phyloP scores from a whole-genome alignment of 2,888 invertebrate species.

The Lottia gigantea region DNA sequence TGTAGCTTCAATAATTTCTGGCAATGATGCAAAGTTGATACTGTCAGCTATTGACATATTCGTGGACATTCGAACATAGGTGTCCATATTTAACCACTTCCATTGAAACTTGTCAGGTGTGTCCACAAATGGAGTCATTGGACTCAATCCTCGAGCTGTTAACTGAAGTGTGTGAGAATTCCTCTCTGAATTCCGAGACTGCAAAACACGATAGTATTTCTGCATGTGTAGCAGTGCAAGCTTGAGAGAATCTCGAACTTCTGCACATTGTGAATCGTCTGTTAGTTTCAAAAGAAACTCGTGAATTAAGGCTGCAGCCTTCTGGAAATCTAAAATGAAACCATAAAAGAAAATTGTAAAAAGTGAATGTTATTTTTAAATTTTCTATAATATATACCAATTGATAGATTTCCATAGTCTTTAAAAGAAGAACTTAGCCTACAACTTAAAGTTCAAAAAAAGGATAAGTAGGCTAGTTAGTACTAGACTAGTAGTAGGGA shows the following conservation, averaged over 20 bases:
- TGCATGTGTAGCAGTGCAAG: conserved; percentile 66
- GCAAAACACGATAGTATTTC: conserved; percentile 62
- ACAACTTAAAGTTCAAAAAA: too few relatives aligned
- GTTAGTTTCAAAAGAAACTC: conserved; percentile 66
- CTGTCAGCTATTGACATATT: conserved; percentile 48
- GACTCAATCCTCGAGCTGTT: conserved; percentile 64
- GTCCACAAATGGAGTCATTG: conserved; percentile 67
- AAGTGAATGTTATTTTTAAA: neutral
- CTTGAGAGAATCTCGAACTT: conserved; percentile 65
- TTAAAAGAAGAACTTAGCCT: too few relatives aligned
- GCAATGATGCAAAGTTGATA: conserved; percentile 49
- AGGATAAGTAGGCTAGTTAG: too few relatives aligned
- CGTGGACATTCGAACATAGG: conserved; percentile 41
- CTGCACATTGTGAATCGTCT: conserved; percentile 66
- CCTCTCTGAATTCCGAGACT: conserved; percentile 56
- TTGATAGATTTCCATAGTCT: too few relatives aligned
- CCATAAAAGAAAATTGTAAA: neutral
- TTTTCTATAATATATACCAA: too few relatives aligned
- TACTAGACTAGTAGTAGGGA: too few relatives aligned
- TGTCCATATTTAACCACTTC: conserved; percentile 64
- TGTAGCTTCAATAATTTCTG: conserved; percentile 57
- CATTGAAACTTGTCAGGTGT: conserved; percentile 65
- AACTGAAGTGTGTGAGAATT: conserved; percentile 50
- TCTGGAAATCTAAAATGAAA: conserved; percentile 64
- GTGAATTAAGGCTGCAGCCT: conserved; percentile 66